Evolutionary conservation across 2,113 vertebrate species (phyloP).

Genomic region (Apus apus): DNA sequence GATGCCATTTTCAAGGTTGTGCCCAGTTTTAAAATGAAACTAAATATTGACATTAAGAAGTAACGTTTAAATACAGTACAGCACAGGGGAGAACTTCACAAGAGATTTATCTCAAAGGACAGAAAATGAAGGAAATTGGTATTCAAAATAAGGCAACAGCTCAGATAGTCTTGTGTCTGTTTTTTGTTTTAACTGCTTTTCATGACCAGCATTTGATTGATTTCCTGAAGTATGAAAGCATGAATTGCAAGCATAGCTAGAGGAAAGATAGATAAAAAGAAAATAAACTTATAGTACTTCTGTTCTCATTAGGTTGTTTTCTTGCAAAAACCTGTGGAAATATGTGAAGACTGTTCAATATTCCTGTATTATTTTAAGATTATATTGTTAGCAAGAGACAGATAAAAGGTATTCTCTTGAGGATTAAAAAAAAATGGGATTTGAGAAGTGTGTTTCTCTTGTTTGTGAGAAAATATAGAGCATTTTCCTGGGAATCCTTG

Average conservation of each 20-base stretch:
- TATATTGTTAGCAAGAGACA: not conserved
- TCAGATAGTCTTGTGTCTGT: not conserved
- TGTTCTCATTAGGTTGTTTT: constrained; percentile 1
- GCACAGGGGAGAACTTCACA: not conserved
- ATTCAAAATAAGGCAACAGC: not conserved
- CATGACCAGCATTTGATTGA: constrained; percentile 1
- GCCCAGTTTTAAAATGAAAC: not conserved
- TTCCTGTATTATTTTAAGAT: not conserved
- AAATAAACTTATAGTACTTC: not conserved
- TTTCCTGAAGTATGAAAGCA: constrained; percentile 4
- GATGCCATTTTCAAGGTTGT: not conserved
- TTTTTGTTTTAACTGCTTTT: constrained; percentile 8
- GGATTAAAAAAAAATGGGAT: not conserved
- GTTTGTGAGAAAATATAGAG: not conserved
- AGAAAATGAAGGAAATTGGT: not conserved
- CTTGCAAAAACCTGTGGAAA: not conserved
- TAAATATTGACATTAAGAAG: constrained; percentile 16
- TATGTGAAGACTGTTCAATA: not conserved
- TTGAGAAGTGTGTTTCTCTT: not conserved
- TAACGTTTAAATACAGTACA: not conserved
- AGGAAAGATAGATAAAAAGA: constrained; percentile 15
- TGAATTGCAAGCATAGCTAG: not conserved
- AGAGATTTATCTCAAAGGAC: not conserved
- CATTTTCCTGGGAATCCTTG: accelerated
- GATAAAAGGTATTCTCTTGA: not conserved